phyloP scores from a whole-genome alignment of 2,888 invertebrate genomes.

The Polymixis lichenea region DNA sequence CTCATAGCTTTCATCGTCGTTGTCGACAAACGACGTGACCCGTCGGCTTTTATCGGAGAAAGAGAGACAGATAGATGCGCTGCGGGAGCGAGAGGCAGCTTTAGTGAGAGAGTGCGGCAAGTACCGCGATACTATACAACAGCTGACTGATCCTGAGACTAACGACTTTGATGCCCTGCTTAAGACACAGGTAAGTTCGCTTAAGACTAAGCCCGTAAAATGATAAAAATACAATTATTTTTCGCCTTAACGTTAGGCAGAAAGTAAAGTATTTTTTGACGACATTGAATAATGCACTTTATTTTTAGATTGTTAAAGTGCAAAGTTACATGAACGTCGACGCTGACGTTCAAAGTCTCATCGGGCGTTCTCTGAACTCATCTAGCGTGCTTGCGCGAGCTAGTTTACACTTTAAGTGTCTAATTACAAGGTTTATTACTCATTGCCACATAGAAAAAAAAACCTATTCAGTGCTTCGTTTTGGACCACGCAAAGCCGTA shows the following conservation, averaged over 20 bases:
- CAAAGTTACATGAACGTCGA: background rate
- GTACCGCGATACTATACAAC: slow-evolving; percentile 92
- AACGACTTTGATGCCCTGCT: slow-evolving; percentile 88
- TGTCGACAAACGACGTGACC: slow-evolving; percentile 91
- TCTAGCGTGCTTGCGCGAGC: background rate
- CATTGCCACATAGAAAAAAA: background rate
- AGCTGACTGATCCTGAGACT: slow-evolving; percentile 92
- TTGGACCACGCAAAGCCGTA: background rate
- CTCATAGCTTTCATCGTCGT: slow-evolving; percentile 62
- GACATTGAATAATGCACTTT: slow-evolving; percentile 12
- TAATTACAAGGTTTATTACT: background rate
- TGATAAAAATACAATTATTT: too few relatives aligned
- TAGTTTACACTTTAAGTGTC: background rate
- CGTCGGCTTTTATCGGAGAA: slow-evolving; percentile 93
- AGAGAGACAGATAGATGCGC: slow-evolving; percentile 92
- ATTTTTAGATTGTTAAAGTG: accelerated
- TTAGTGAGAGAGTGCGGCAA: slow-evolving; percentile 92
- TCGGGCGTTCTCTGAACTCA: accelerated
- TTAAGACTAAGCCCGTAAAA: background rate
- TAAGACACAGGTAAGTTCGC: slow-evolving; percentile 80
- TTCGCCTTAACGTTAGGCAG: background rate
- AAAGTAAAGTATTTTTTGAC: background rate
- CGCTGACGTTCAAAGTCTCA: background rate
- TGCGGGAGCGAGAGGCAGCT: slow-evolving; percentile 91
- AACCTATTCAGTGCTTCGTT: background rate